Evolutionary conservation across 64 coral and sea anemone species (phyloP), one percentile per base, ranked within the genome.

Genomic region (Acropora yongei): DNA sequence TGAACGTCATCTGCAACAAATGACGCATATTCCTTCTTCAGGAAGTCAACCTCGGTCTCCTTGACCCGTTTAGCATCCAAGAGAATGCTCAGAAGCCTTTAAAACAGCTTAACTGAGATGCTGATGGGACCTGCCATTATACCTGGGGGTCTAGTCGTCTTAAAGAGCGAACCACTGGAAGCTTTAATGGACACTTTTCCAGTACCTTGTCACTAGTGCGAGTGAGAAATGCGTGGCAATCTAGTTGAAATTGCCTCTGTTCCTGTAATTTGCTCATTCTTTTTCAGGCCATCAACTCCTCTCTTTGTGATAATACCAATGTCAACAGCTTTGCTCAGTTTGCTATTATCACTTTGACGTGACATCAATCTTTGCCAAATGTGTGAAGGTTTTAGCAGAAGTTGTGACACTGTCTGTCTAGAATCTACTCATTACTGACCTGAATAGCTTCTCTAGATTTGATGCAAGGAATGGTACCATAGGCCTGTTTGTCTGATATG

Each of bases 351-450:
- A 65, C 30, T 44, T 20, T 78, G 88, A 89, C 39, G 75, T 78
- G 53, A 89, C 88, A 79, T 89, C 20, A 57, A 89, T 63, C 72
- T 89, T 68, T 76, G 72, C 72, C 49, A 89, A 49, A 41, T 89
- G 77, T 79, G 60, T 63, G 60, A 63, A 63, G 60, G 60, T 63
- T 63, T 63, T 63, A 63, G 60, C 60, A 63, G 60, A 63, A 63
- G 60, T 63, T 63, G 60, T 63, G 49, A 63, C 47, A 89, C 77
- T 10, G 8, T 78, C 42, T 76, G 79, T 89, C 57, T 79, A 74
- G 47, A 89, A 89, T 79, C 88, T 89, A 79, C 14, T 78, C 88
- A 89, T 89, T 8, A 89, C 47, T 40, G 57, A 49, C 73, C 88
- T 78, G 49, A 89, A 67, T 41, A 89, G 76, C 60, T 63, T 63